A percentile compares a stretch with the other conserved stretches of the same genome.
These are phyloP conservation scores for Trisateles emortualis DNA, from an alignment of 2,888 invertebrate species.

Conservation along the genomic window DNA sequence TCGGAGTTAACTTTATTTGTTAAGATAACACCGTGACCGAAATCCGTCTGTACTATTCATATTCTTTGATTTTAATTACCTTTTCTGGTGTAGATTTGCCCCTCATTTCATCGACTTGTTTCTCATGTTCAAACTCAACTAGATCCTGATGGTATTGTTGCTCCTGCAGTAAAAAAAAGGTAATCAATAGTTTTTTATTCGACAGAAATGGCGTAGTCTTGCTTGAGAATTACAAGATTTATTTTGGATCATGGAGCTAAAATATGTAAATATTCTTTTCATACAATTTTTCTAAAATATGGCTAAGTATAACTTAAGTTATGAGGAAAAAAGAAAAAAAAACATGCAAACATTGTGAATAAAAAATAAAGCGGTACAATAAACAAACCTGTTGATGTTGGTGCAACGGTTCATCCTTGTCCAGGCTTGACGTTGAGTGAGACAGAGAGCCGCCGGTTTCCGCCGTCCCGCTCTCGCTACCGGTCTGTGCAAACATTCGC, in stretches of 20 bases:
- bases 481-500: slow-evolving; percentile 75
- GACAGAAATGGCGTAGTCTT: no score
- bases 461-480: slow-evolving; percentile 87
- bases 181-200: background rate
- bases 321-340: background rate
- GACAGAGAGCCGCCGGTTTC: slow-evolving; percentile 89
- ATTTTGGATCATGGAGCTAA: no score
- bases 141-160: slow-evolving; percentile 91
- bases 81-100: slow-evolving; percentile 95
- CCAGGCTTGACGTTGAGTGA: slow-evolving; percentile 95
- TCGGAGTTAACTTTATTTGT: no score
- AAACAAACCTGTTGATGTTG: slow-evolving; percentile 85
- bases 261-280: no score
- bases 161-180: slow-evolving; percentile 77
- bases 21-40: no score
- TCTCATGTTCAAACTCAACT: slow-evolving; percentile 92
- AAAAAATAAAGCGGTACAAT: background rate
- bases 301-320: no score
- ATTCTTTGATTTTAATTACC: no score
- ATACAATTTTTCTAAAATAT: no score
- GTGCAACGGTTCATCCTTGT: slow-evolving; percentile 91
- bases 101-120: slow-evolving; percentile 88
- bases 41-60: no score
- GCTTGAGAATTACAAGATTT: no score
- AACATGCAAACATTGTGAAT: slow-evolving; percentile 12